Evolutionary conservation across 1,140 invertebrate genomes (phyloP).

Genomic region (Archivesica marissinica): DNA sequence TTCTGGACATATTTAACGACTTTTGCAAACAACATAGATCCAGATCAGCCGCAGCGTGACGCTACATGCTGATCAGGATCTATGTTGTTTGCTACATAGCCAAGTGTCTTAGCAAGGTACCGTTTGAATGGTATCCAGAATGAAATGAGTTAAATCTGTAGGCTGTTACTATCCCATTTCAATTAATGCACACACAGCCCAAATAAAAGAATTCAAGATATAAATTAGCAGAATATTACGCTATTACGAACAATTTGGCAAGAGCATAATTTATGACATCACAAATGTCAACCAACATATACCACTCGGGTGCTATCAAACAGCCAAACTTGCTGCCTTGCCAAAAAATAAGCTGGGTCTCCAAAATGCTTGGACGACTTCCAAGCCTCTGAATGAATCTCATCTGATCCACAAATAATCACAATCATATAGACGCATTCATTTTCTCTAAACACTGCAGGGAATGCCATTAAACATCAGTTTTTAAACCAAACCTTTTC

Average conservation of each 20-base stretch:
- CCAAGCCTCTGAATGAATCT: conserved; percentile 11
- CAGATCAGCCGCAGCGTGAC: no score
- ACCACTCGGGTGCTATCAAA: not conserved
- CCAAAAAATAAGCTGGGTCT: conserved; percentile 21
- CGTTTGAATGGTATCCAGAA: no score
- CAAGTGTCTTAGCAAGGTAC: no score
- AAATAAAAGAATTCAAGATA: not conserved
- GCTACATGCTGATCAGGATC: no score
- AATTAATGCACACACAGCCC: not conserved
- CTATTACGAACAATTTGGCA: not conserved
- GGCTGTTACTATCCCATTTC: not conserved
- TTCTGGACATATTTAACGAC: no score
- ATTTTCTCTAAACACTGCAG: not conserved
- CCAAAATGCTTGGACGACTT: not conserved
- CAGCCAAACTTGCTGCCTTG: not conserved
- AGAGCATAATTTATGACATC: not conserved
- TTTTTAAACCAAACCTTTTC: conserved; percentile 2
- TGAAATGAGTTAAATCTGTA: no score
- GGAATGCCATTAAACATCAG: not conserved
- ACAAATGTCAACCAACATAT: not conserved
- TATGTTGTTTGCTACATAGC: no score
- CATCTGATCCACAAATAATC: conserved; percentile 6
- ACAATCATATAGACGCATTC: not conserved
- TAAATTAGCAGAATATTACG: not conserved
- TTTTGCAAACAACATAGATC: no score